Percentiles rank a stretch among this genome's conserved stretches.
Evolutionary conservation across 37 sponge, comb jelly and placozoan genomes (phyloP).

Genomic region (Bolinopsis microptera): DNA sequence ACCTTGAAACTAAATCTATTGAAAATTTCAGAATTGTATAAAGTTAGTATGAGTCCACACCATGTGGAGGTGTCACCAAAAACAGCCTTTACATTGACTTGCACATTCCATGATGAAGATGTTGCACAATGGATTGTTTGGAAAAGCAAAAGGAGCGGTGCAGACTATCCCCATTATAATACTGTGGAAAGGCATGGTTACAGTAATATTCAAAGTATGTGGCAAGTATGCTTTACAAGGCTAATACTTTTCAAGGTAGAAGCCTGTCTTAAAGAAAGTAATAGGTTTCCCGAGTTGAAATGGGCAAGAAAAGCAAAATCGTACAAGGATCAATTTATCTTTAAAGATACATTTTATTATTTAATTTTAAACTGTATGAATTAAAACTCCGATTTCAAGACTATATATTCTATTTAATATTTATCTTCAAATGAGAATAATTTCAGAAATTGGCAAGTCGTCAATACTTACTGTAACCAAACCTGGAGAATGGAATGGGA

Average conservation of each 20-base stretch:
- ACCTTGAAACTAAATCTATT: no score
- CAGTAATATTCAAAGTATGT: no score
- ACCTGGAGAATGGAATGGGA: conserved; percentile 6
- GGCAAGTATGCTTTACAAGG: no score
- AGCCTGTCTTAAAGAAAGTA: no score
- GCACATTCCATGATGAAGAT: background rate
- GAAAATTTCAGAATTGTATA: background rate
- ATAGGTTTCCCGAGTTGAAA: no score
- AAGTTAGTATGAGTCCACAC: background rate
- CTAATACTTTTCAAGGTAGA: no score
- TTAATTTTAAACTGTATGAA: background rate
- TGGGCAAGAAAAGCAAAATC: no score
- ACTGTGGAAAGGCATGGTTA: no score
- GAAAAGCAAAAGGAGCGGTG: background rate
- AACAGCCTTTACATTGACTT: background rate
- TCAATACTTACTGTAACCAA: background rate
- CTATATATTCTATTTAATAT: background rate
- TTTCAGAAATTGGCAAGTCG: background rate
- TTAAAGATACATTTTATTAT: no score
- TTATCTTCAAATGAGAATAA: background rate
- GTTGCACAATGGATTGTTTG: background rate
- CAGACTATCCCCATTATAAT: no score
- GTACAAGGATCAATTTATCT: no score
- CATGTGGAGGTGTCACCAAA: background rate
- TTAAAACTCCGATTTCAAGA: background rate